Conservation (phyloP, 2,797 vertebrate genomes). For the Peromyscus eremicus region DNA sequence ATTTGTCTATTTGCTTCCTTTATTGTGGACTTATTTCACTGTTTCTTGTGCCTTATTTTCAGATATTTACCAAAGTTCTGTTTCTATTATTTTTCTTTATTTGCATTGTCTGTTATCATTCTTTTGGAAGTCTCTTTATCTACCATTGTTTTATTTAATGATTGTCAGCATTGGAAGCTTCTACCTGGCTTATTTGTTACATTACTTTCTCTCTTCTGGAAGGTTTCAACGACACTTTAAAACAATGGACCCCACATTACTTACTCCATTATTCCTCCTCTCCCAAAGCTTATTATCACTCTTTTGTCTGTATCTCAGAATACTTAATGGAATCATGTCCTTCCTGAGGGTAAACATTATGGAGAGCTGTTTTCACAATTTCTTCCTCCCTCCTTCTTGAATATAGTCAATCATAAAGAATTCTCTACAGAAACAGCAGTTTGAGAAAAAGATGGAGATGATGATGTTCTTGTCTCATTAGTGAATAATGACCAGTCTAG, state of each 20-base stretch:
- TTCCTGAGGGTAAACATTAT: not conserved
- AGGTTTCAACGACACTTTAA: slow-evolving; percentile 18
- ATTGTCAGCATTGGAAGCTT: not conserved
- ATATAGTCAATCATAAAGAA: not conserved
- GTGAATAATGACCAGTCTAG: not conserved
- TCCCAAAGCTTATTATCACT: not conserved
- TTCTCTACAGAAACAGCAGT: not conserved
- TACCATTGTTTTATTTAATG: not conserved
- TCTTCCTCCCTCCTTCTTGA: not conserved
- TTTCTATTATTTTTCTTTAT: slow-evolving; percentile 11
- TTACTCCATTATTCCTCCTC: not conserved
- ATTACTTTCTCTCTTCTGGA: not conserved
- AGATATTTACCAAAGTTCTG: slow-evolving; percentile 17
- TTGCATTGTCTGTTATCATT: slow-evolving; percentile 17
- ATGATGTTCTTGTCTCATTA: not conserved
- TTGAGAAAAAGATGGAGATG: not conserved
- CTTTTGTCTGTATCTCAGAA: not conserved
- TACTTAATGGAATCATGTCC: not conserved
- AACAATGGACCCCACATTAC: not conserved
- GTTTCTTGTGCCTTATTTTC: slow-evolving; percentile 5
- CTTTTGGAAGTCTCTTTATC: slow-evolving; percentile 24
- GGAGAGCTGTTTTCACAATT: not conserved
- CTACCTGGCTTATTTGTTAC: not conserved
- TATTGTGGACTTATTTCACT: not conserved
- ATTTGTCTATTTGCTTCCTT: slow-evolving; percentile 3